phyloP scores from a whole-genome alignment of 2,888 invertebrate genomes.

The Lepeophtheirus nordmannii region DNA sequence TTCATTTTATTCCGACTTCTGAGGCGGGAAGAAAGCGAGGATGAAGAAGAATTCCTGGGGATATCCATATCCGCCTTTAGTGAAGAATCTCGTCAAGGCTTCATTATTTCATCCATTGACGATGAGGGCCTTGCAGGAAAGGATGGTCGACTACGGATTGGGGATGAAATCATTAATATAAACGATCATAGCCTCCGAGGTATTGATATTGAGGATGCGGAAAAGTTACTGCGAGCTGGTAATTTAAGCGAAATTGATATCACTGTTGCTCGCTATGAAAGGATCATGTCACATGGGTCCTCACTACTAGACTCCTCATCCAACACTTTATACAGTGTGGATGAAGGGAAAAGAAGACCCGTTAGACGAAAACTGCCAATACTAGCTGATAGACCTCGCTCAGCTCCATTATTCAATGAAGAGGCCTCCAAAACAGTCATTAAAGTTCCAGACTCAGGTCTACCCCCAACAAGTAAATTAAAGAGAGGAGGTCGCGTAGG shows the following conservation, averaged over 20 bases:
- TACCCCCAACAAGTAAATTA: not conserved
- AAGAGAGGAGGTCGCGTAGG: not conserved
- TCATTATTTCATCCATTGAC: slow-evolving; percentile 53
- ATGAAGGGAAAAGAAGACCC: not conserved
- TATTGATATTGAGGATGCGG: slow-evolving; percentile 48
- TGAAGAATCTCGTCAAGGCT: slow-evolving; percentile 42
- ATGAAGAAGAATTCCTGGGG: slow-evolving; percentile 44
- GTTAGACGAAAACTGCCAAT: not conserved
- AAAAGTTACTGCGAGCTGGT: slow-evolving; percentile 33
- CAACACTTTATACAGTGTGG: not conserved
- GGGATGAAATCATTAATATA: slow-evolving; percentile 76
- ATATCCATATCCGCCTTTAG: slow-evolving; percentile 52
- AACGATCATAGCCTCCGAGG: slow-evolving; percentile 65
- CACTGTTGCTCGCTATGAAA: slow-evolving; percentile 32
- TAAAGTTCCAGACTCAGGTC: not conserved
- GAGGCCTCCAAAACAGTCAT: slow-evolving; percentile 1
- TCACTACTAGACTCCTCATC: not conserved
- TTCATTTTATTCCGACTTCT: slow-evolving; percentile 7
- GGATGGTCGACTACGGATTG: slow-evolving; percentile 61
- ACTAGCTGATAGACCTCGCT: not conserved
- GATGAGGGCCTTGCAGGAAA: slow-evolving; percentile 55
- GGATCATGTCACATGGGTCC: slow-evolving; percentile 10
- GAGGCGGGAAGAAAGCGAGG: slow-evolving; percentile 31
- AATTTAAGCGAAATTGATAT: slow-evolving; percentile 38
- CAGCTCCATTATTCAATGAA: not conserved